phyloP scores from a whole-genome alignment of 2,888 invertebrate genomes.

The Cosmorhoe ocellata region DNA sequence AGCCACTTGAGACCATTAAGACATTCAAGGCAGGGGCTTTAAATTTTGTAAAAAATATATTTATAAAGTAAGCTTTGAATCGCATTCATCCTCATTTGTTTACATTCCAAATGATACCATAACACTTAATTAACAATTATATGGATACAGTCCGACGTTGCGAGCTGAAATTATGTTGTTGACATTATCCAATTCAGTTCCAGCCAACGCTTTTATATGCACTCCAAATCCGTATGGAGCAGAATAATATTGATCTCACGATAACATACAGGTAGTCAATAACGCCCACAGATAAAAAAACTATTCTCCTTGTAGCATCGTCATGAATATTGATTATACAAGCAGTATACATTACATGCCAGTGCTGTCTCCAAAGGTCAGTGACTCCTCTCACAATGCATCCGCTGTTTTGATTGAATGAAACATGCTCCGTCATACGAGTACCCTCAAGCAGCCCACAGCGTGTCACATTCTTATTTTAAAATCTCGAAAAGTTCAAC shows the following conservation, averaged over 20 bases:
- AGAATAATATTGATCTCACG: constrained; percentile 11
- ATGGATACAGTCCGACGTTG: constrained; percentile 14
- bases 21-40: no score
- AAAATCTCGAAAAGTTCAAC: constrained; percentile 45
- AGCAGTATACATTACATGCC: constrained; percentile 41
- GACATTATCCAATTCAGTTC: constrained; percentile 26
- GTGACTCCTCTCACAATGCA: constrained; percentile 48
- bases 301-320: constrained; percentile 39
- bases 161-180: constrained; percentile 29
- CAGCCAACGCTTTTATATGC: constrained; percentile 6
- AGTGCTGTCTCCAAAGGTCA: constrained; percentile 45
- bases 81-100: not conserved
- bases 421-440: constrained; percentile 49
- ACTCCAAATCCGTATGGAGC: constrained; percentile 1
- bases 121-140: constrained; percentile 19
- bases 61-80: no score
- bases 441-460: constrained; percentile 28
- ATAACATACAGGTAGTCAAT: constrained; percentile 18
- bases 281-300: constrained; percentile 26
- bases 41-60: no score
- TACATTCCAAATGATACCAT: not conserved
- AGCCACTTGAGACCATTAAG: no score
- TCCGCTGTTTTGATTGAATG: constrained; percentile 68
- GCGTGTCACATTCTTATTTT: constrained; percentile 45
- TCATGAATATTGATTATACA: constrained; percentile 48